Percentiles rank a stretch among this genome's conserved stretches.
phyloP scores from a whole-genome alignment of 1,140 invertebrate genomes.

The Cotesia typhae region DNA sequence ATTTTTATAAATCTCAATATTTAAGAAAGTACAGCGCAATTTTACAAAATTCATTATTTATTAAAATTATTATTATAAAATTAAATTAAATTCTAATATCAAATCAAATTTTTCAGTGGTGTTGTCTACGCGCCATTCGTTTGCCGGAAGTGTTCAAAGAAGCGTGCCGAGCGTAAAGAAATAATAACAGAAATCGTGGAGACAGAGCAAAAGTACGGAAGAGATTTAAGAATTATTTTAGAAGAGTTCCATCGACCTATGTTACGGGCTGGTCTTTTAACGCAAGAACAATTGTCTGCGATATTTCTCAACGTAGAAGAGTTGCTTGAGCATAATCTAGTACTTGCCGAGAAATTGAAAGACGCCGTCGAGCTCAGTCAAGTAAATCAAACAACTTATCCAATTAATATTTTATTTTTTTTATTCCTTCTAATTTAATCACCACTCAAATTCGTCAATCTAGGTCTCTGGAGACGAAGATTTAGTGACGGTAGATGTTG shows the following conservation, averaged over 20 bases:
- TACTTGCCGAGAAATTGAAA: constrained; percentile 85
- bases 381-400: constrained; percentile 41
- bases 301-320: constrained; percentile 96
- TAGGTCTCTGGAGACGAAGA: constrained; percentile 77
- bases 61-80: too few relatives aligned
- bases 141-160: constrained; percentile 88
- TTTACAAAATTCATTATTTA: too few relatives aligned
- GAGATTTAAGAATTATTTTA: constrained; percentile 89
- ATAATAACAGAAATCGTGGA: constrained; percentile 96
- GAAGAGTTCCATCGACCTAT: constrained; percentile 96
- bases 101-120: constrained; percentile 63
- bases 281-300: constrained; percentile 82
- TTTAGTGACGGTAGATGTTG: constrained; percentile 88
- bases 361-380: constrained; percentile 86
- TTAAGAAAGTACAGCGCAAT: too few relatives aligned
- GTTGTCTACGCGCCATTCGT: constrained; percentile 80
- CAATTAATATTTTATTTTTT: background rate
- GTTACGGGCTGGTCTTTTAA: constrained; percentile 85
- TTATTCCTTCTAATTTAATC: background rate
- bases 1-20: too few relatives aligned
- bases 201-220: constrained; percentile 94
- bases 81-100: background rate
- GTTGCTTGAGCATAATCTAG: constrained; percentile 86
- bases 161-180: constrained; percentile 88
- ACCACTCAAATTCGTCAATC: too few relatives aligned